Evolutionary conservation across 2,888 invertebrate genomes (phyloP), one percentile per base, ranked within the genome.

Genomic region (Spialia ferax): DNA sequence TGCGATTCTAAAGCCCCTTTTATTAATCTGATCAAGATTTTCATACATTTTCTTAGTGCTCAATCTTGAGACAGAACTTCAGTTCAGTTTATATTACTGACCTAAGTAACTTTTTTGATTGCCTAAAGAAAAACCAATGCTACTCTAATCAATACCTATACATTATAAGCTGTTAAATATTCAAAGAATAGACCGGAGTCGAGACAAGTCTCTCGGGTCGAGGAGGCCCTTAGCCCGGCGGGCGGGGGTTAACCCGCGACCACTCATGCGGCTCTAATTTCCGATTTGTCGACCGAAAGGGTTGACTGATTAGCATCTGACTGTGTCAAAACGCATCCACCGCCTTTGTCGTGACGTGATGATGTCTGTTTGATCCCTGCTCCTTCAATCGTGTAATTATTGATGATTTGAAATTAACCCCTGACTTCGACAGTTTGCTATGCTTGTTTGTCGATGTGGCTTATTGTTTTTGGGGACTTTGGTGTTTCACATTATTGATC

Each of bases 221-320:
- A 81, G 81, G 78, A 82, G 85, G 80, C 84, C 74, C 77, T 74
- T 70, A 64, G 67, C 72, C 85, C 42, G 15, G 42, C 78, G 76
- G 75, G 75, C 73, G 75, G 79, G 84, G 88, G 87, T 87, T 89
- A 90, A 87, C 91, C 91, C 88, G 86, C 84, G 87, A 86, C 86
- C 90, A 79, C 87, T 92, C 93, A 91, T 87, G 91, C 91, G 89
- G 88, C 86, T 86, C 89, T 91, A 91, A 93, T 93, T 90, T 90
- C 93, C 92, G 92, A 93, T 93, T 93, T 92, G 92, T 90, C 91
- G 89, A 84, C 86, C 84, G 83, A 86, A 91, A 91, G 91, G 93
- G 91, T 92, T 91, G 87, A 88, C 86, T 89, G 92, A 92, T 93
- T 93, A 91, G 88, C 92, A 91, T 92, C 91, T 87, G 88, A 88